phyloP scores from a whole-genome alignment of 1,140 invertebrate genomes.

The Ips typographus region DNA sequence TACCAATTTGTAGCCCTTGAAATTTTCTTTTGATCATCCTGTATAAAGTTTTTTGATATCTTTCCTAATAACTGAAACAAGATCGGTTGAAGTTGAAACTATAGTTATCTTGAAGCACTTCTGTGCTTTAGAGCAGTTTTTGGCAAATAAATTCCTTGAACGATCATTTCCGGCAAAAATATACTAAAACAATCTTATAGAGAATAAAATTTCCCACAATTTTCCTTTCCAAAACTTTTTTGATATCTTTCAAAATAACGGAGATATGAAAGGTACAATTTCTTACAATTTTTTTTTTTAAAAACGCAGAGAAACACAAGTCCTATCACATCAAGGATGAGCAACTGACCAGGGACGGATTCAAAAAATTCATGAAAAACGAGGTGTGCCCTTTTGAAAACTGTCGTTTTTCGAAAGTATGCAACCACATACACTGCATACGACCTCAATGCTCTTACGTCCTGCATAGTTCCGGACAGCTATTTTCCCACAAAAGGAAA shows the following conservation, averaged over 20 bases:
- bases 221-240: not conserved
- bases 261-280: not conserved
- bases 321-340: slow-evolving; percentile 98
- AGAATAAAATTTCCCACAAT: too few relatives aligned
- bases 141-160: too few relatives aligned
- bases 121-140: too few relatives aligned
- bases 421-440: slow-evolving; percentile 99
- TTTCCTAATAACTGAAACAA: too few relatives aligned
- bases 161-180: too few relatives aligned
- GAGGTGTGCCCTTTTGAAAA: slow-evolving; percentile 88
- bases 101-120: too few relatives aligned
- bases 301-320: slow-evolving; percentile 91
- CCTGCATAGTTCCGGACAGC: slow-evolving; percentile 91
- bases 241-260: slow-evolving; percentile 7
- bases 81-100: too few relatives aligned
- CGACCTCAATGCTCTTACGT: slow-evolving; percentile 93
- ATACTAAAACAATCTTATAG: too few relatives aligned
- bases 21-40: too few relatives aligned
- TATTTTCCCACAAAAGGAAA: slow-evolving; percentile 97
- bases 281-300: slow-evolving; percentile 13
- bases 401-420: slow-evolving; percentile 90
- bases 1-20: too few relatives aligned
- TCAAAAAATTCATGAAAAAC: slow-evolving; percentile 99
- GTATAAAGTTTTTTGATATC: too few relatives aligned
- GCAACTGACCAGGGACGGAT: slow-evolving; percentile 91